These are phyloP conservation scores for Plutomurus gul DNA, from an alignment of 1,140 invertebrate genomes.

Conservation along the genomic window DNA sequence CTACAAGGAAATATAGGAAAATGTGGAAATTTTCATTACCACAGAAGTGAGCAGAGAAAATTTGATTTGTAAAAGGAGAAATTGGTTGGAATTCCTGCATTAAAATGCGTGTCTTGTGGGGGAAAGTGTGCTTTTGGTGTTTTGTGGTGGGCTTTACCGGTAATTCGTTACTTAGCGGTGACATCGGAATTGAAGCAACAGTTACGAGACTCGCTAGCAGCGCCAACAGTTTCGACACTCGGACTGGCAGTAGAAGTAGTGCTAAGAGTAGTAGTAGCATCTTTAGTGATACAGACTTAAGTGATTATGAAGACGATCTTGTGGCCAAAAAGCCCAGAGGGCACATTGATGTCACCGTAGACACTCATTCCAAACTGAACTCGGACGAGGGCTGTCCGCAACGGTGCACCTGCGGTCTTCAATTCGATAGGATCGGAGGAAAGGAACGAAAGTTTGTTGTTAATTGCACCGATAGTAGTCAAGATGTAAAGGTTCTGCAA, in stretches of 20 bases:
- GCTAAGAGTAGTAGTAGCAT: not conserved
- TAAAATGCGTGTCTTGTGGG: not conserved
- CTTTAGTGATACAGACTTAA: not conserved
- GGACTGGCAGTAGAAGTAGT: not conserved
- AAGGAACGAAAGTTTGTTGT: conserved; percentile 64
- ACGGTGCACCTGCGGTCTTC: conserved; percentile 55
- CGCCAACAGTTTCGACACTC: not conserved
- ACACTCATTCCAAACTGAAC: not conserved
- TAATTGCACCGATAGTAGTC: conserved; percentile 71
- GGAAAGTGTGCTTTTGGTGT: not conserved
- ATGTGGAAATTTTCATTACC: not conserved
- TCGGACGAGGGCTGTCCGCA: conserved; percentile 52
- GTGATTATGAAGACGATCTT: not conserved
- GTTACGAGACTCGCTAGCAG: not conserved
- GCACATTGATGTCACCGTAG: not conserved
- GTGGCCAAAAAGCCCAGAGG: not conserved
- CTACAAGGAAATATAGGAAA: not conserved
- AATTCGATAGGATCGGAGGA: conserved; percentile 60
- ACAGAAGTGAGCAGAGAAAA: not conserved
- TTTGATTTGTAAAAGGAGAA: not conserved
- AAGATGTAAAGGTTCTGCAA: conserved; percentile 64
- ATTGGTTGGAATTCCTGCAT: no score
- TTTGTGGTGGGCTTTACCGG: not conserved
- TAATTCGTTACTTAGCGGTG: not conserved
- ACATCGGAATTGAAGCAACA: not conserved